Base-by-base conservation (phyloP, 2,888 invertebrate species). In the Autographa pulchrina region DNA sequence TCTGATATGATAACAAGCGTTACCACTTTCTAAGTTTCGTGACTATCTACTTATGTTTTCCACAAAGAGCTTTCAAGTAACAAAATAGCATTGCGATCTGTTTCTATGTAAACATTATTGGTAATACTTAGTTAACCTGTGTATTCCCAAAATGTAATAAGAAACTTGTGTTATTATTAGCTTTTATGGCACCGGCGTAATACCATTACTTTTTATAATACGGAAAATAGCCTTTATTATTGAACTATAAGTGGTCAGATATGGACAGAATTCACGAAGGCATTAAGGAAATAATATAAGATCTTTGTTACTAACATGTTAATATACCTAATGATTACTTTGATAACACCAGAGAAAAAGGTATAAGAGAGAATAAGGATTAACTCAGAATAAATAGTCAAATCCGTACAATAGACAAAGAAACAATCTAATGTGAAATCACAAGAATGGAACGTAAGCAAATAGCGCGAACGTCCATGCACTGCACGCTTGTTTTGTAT, bases 121-220 rank as follows among this genome's bases (percentile, higher is more conserved):
- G 11, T 38, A 38, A 38, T 38, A 38, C 38, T 38, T 38, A 11
- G 38, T 38, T 11, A 25, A 20, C 54, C 54, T 56, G 8, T 8
- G n/a, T 18, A n/a, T 52, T 54, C 18, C 54, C 18, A 11, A 54
- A 54, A 54, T 20, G 25, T 13, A 56, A 56, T 56, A 56, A 56
- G 54, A 56, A 54, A 54, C 11, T 54, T 20, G 13, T 56, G 54
- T 56, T 56, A 56, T 56, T 56, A 56, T 25, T 56, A 56, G 20
- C 25, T 9, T 56, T 56, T 56, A 56, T 56, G 54, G 20, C 11
- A 13, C 25, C 25, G 5, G 13, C 8, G 54, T 14, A 7, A 56
- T 56, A 13, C 14, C 25, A 56, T 56, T 56, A 56, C 20, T 20
- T 56, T 48, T 20, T 20, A 56, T 25, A 25, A 56, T 13, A 25